Conservation (phyloP, 2,113 vertebrate species). For the Dicerorhinus sumatrensis region DNA sequence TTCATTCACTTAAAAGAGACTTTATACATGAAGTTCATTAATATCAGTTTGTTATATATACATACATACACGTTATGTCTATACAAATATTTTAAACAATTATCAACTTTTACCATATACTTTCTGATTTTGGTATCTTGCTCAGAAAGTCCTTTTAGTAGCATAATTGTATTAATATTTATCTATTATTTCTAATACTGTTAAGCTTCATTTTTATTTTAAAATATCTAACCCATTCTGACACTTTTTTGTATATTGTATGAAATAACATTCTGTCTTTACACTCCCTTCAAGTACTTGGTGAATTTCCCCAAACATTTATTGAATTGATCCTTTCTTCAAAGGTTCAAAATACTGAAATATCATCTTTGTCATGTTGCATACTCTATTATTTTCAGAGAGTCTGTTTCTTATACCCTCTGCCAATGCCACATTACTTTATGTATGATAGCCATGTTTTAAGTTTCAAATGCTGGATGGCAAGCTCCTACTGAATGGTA, state of each 20-base stretch:
- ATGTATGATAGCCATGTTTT: not conserved
- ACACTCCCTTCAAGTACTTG: not conserved
- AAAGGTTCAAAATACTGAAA: not conserved
- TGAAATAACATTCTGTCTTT: not conserved
- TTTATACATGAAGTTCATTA: not conserved
- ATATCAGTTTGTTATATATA: not conserved
- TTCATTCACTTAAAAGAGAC: not conserved
- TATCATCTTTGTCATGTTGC: not conserved
- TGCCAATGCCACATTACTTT: not conserved
- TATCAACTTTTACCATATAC: not conserved
- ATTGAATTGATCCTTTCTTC: not conserved
- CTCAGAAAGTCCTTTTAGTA: not conserved
- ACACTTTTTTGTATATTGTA: not conserved
- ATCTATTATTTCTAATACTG: not conserved
- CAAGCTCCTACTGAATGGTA: not conserved
- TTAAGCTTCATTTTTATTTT: not conserved
- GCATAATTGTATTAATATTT: not conserved
- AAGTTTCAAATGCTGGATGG: not conserved
- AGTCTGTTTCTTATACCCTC: not conserved
- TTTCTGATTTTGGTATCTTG: not conserved
- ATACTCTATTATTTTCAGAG: not conserved
- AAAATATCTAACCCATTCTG: not conserved
- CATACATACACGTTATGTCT: not conserved
- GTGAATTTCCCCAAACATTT: not conserved
- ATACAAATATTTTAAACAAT: not conserved